Base-by-base conservation (phyloP, 2,113 vertebrate genomes). In the Toxotes jaculatrix region DNA sequence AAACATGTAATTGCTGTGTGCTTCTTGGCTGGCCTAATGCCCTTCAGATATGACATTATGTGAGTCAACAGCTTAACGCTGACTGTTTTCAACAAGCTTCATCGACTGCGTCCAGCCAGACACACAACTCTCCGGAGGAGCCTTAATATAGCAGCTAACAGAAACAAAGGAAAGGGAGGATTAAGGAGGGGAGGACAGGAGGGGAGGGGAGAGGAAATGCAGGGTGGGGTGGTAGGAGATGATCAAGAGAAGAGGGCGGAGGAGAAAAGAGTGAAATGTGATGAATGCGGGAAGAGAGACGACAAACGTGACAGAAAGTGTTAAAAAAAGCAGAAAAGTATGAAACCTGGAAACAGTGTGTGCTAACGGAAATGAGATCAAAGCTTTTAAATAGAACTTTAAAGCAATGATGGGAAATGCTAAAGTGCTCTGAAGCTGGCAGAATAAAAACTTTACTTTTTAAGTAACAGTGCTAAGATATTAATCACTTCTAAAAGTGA, bases 131-230 rank as follows among this genome's bases (percentile, higher is more conserved):
- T 49, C 59, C n/a, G 32, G n/a, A 45, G 79, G 57, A 72, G 65
- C 14, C 64, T 49, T 12, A 34, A 85, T 56, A 53, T n/a, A 73
- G 77, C 53, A 23, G 78, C 80, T 12, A 27, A 80, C 55, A 80
- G 65, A 84, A 83, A 87, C 84, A 85, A 79, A 87, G 61, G 78
- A 73, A 82, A 82, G 74, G 87, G 80, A 83, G 82, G 77, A 85
- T 83, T 74, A 74, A 69, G 63, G 77, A 32, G 12, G 12, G 42
- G 42, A 43, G 42, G 42, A 56, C 38, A 64, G 42, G 56, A 64
- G n/a, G 43, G 14, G n/a, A 79, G 53, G 31, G 55, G 57, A 74
- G 43, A 80, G 53, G 77, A 76, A 74, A 49, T 17, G 14, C 9
- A 56, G 36, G 5, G 7, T 16, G n/a, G 57, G 27, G n/a, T 3